Evolutionary conservation across 2,113 vertebrate genomes (phyloP), one percentile per base, ranked within the genome.

Genomic region (Erythrocercus mccallii): DNA sequence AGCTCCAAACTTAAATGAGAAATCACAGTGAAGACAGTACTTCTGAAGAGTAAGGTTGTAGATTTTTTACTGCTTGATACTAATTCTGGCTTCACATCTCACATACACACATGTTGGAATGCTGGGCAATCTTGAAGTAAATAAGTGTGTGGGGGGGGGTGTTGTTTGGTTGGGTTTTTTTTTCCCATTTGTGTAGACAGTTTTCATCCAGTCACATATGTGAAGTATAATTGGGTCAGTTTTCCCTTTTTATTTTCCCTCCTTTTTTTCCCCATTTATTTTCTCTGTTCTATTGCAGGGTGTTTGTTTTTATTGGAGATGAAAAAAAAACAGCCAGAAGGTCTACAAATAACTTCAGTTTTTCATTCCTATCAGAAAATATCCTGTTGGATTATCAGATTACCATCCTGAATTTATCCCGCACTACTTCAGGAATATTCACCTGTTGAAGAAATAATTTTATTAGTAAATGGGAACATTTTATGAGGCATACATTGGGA

Each of bases 321-420:
- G 57, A 90, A 86, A 80, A 86, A 3, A 9, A 37, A 95, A n/a
- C 56, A 96, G 58, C n/a, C 85, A 81, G 66, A 84, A 97, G 69
- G 48, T 83, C 78, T 90, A 60, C 45, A 81, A 89, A 74, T 80
- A 87, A 66, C 91, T 94, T 83, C 53, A 86, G 24, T 84, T 96
- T 87, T 48, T n/a, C 73, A 92, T 6, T 62, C n/a, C 42, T 78
- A 24, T 88, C 78, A 94, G 72, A 91, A 96, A 62, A 73, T 71
- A 70, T 92, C 40, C 77, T 44, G 12, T 13, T 78, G 96, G 86
- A 87, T 81, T 61, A 58, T 81, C 53, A 81, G 53, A 61, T 48
- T 88, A 44, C 65, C 9, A 7, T 93, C 58, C 47, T 85, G 78
- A 81, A 64, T 91, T 88, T 95, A 86, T 90, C 14, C 12, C 1